Evolutionary conservation across 1,140 invertebrate species (phyloP).

Genomic region (Triops cancriformis): DNA sequence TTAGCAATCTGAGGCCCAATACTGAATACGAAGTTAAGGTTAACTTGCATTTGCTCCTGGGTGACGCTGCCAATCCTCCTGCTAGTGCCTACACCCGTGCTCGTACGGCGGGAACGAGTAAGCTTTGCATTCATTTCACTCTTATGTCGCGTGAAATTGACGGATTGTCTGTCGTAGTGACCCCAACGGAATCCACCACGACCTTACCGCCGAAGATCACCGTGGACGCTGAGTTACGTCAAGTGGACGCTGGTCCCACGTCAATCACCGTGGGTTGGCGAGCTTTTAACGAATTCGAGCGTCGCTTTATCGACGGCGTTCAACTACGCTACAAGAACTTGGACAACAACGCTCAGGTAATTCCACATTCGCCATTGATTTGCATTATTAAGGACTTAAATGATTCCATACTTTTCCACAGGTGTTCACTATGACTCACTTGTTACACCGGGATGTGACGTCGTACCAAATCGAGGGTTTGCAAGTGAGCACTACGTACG

Average conservation of each 20-base stretch:
- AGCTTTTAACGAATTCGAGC: conserved; percentile 65
- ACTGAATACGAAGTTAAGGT: conserved; percentile 74
- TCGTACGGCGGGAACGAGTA: conserved; percentile 48
- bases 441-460: conserved; percentile 65
- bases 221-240: conserved; percentile 59
- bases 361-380: background rate
- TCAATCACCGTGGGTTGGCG: conserved; percentile 70
- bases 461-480: conserved; percentile 62
- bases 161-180: background rate
- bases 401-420: conserved; percentile 27
- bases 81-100: conserved; percentile 63
- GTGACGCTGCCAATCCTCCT: conserved; percentile 60
- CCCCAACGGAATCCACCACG: background rate
- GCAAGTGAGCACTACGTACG: conserved; percentile 60
- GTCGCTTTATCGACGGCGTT: conserved; percentile 63
- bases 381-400: conserved; percentile 21
- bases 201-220: conserved; percentile 50
- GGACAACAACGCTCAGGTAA: conserved; percentile 48
- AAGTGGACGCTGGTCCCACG: conserved; percentile 64
- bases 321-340: conserved; percentile 61
- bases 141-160: background rate
- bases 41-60: conserved; percentile 51
- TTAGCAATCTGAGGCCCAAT: conserved; percentile 62
- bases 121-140: conserved; percentile 30
- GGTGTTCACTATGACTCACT: conserved; percentile 61